phyloP scores from a whole-genome alignment of 2,888 invertebrate genomes.

The Andrena marginata region DNA sequence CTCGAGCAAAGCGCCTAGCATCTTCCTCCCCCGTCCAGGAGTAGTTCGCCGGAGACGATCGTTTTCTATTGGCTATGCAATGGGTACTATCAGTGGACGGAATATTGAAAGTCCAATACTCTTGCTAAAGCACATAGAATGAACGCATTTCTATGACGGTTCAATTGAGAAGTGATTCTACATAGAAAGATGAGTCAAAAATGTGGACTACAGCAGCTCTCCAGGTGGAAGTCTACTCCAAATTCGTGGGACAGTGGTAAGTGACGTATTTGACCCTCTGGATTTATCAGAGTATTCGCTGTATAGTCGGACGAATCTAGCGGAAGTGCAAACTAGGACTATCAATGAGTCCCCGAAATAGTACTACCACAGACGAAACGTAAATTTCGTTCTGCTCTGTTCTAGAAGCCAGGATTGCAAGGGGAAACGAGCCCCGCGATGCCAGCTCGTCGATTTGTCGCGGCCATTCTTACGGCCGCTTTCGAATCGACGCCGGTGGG shows the following conservation, averaged over 20 bases:
- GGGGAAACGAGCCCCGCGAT: slow-evolving; percentile 29
- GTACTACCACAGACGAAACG: neutral
- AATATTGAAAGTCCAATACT: neutral
- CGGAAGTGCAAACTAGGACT: neutral
- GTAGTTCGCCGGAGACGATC: neutral
- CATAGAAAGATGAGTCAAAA: neutral
- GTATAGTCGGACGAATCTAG: too few species aligned
- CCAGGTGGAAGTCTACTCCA: too few species aligned
- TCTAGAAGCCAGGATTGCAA: slow-evolving; percentile 5
- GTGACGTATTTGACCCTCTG: too few species aligned
- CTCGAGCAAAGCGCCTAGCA: slow-evolving; percentile 55
- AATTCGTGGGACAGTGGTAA: too few species aligned
- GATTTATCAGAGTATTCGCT: too few species aligned
- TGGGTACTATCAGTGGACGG: neutral
- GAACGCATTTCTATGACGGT: neutral
- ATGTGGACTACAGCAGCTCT: neutral
- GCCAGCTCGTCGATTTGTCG: slow-evolving; percentile 51
- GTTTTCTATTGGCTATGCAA: slow-evolving; percentile 22
- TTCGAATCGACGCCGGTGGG: slow-evolving; percentile 47
- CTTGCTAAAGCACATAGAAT: neutral
- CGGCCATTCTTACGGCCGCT: slow-evolving; percentile 53
- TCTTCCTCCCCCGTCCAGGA: slow-evolving; percentile 21
- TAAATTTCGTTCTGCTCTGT: neutral
- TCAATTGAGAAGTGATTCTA: neutral
- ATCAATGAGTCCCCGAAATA: neutral